These are phyloP conservation scores for Caradrina clavipalpis DNA, from an alignment of 2,888 invertebrate species.

Conservation along the genomic window DNA sequence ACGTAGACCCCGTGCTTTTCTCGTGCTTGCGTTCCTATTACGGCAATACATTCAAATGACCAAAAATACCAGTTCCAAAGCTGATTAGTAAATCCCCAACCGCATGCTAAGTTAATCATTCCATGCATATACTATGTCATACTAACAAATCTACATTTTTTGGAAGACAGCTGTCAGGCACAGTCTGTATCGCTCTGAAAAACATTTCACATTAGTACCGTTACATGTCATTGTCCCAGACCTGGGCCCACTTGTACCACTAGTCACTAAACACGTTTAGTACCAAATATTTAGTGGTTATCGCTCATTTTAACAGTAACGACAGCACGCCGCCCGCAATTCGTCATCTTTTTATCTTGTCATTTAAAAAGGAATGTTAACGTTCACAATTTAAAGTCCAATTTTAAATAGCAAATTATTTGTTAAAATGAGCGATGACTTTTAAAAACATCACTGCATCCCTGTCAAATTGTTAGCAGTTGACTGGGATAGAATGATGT, in stretches of 20 bases:
- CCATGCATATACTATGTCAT: constrained; percentile 84
- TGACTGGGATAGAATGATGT: too few species aligned
- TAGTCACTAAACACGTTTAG: not conserved
- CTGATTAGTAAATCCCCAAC: constrained; percentile 54
- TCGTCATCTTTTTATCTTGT: too few species aligned
- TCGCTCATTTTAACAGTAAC: too few species aligned
- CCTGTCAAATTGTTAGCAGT: too few species aligned
- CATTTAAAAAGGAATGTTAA: too few species aligned
- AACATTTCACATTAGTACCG: constrained; percentile 74
- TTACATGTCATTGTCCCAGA: constrained; percentile 52
- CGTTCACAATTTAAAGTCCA: too few species aligned
- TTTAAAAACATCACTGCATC: too few species aligned
- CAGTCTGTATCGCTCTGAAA: constrained; percentile 90
- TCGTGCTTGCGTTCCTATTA: not conserved
- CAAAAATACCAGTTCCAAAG: constrained; percentile 34
- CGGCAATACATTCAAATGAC: constrained; percentile 30
- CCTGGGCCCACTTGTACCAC: not conserved
- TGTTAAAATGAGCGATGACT: too few species aligned
- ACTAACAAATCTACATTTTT: constrained; percentile 91
- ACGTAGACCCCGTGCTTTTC: too few species aligned
- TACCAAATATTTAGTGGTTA: too few species aligned
- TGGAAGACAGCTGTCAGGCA: constrained; percentile 89
- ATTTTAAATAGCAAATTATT: too few species aligned
- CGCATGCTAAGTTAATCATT: constrained; percentile 63
- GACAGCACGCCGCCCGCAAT: too few species aligned